These are phyloP conservation scores for Nesoenas mayeri DNA, from an alignment of 2,113 vertebrate species.

Conservation along the genomic window DNA sequence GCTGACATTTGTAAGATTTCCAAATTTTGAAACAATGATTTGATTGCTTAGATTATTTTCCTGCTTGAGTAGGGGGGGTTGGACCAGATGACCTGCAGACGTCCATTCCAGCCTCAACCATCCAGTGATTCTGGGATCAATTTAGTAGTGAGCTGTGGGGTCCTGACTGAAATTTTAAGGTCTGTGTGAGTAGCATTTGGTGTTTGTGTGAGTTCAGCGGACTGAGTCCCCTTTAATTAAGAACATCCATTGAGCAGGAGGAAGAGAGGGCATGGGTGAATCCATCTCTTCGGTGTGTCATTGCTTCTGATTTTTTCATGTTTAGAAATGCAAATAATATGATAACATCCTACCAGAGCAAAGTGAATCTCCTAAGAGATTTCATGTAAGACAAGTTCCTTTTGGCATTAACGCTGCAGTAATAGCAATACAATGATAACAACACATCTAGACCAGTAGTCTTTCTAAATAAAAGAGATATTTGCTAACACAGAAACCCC, in stretches of 20 bases:
- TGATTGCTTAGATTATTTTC: not conserved
- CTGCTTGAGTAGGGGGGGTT: not conserved
- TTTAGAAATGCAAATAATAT: not conserved
- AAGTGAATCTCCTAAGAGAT: not conserved
- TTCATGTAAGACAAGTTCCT: not conserved
- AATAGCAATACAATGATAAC: not conserved
- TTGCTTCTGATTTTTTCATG: not conserved
- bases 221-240: not conserved
- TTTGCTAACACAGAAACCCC: not conserved
- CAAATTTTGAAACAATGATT: not conserved
- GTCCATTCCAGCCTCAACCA: not conserved
- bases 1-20: not conserved
- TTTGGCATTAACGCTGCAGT: not conserved
- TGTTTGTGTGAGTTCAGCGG: not conserved
- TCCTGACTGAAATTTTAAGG: not conserved
- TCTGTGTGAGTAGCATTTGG: not conserved
- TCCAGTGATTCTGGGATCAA: not conserved
- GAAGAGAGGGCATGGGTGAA: not conserved
- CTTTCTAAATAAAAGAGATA: not conserved
- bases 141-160: not conserved
- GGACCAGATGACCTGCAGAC: not conserved
- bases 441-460: not conserved
- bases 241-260: not conserved
- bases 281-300: not conserved
- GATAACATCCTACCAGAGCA: not conserved